A percentile compares a stretch with the other conserved stretches of the same genome.
Conservation (phyloP, 2,113 vertebrate genomes). For the Passer domesticus region DNA sequence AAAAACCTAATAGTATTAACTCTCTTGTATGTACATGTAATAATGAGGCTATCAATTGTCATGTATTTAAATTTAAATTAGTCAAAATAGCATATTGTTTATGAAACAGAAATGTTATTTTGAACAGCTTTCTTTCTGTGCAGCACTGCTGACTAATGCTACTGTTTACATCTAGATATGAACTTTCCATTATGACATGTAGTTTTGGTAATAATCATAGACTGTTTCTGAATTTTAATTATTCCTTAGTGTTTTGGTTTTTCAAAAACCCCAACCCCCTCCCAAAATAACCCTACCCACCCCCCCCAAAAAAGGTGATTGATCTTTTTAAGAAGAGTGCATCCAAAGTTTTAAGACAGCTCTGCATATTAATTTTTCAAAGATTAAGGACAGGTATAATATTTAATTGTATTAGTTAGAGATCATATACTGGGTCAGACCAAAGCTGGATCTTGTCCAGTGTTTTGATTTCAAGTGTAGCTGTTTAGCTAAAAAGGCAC, state of each 20-base stretch:
- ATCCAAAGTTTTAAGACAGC: background rate
- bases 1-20: background rate
- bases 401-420: background rate
- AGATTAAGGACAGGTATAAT: background rate
- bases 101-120: background rate
- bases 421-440: background rate
- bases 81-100: background rate
- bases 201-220: background rate
- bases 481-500: background rate
- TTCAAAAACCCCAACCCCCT: rapidly evolving
- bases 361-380: background rate
- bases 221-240: background rate
- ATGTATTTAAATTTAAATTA: background rate
- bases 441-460: background rate
- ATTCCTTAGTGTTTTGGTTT: background rate
- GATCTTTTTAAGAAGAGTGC: background rate
- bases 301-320: background rate
- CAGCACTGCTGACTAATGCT: background rate
- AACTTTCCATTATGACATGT: background rate
- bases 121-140: background rate
- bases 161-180: background rate
- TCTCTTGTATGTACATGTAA: background rate
- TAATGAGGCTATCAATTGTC: background rate
- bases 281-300: background rate
- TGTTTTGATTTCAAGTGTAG: background rate